These are phyloP conservation scores for Temnothorax ravouxi DNA, from an alignment of 2,888 invertebrate genomes.

Conservation along the genomic window DNA sequence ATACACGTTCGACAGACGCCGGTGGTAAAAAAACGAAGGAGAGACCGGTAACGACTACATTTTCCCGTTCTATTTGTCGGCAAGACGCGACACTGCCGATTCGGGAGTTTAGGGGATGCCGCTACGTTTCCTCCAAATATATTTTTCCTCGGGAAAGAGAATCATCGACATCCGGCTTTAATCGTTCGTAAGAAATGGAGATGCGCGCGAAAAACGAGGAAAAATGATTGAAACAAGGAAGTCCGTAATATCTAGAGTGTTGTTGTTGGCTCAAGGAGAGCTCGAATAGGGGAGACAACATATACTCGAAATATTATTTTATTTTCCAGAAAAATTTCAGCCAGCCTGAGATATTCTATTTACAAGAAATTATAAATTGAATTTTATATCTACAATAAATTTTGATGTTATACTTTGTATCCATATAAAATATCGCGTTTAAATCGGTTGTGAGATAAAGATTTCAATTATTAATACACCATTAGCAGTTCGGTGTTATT, in stretches of 20 bases:
- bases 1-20: constrained; percentile 24
- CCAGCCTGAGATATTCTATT: background rate
- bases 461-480: too few relatives aligned
- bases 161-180: constrained; percentile 59
- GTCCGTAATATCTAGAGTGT: constrained; percentile 8
- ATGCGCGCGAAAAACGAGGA: constrained; percentile 35
- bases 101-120: constrained; percentile 45
- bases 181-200: constrained; percentile 61
- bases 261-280: background rate
- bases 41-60: constrained; percentile 53
- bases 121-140: constrained; percentile 49
- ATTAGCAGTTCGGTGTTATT: too few relatives aligned
- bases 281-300: background rate
- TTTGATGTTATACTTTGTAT: background rate
- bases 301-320: constrained; percentile 13
- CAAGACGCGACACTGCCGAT: constrained; percentile 59
- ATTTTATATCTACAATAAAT: background rate
- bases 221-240: constrained; percentile 37
- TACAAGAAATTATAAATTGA: background rate
- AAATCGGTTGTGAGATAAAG: too few relatives aligned
- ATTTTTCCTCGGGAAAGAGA: constrained; percentile 41
- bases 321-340: background rate
- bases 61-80: constrained; percentile 65
- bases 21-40: constrained; percentile 33
- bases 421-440: too few relatives aligned